These are phyloP conservation scores for Neodiprion fabricii DNA, from an alignment of 1,140 invertebrate genomes.

Conservation along the genomic window DNA sequence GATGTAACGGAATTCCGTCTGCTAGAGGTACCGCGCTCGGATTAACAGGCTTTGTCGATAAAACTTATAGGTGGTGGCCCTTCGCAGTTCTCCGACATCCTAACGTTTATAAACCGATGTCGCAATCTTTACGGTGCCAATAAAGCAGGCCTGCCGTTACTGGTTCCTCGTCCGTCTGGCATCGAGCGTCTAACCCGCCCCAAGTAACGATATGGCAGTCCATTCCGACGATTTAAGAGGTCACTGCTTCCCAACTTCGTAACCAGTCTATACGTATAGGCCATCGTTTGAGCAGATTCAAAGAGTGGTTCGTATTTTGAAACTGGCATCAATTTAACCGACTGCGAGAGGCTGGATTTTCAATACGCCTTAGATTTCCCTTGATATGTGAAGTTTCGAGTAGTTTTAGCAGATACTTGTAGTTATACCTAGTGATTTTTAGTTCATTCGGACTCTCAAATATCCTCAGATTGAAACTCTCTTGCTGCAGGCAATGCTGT, in stretches of 20 bases:
- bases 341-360: background rate
- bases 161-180: background rate
- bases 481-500: too few relatives aligned
- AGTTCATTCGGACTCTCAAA: too few relatives aligned
- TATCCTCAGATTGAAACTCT: too few relatives aligned
- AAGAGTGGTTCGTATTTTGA: background rate
- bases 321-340: background rate
- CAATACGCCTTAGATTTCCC: background rate
- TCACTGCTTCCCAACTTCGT: constrained; percentile 2
- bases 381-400: constrained; percentile 5
- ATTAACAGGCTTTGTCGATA: background rate
- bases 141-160: constrained; percentile 1
- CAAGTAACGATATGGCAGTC: background rate
- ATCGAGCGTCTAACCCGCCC: background rate
- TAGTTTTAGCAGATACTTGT: background rate
- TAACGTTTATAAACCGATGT: constrained; percentile 7
- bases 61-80: background rate
- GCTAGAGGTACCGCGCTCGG: background rate
- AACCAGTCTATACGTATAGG: background rate
- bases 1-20: background rate
- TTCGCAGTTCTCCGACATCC: background rate
- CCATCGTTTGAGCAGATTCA: background rate
- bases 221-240: constrained; percentile 1
- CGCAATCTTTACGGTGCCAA: constrained; percentile 2
- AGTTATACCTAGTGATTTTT: background rate